These are phyloP conservation scores for Ametastegia equiseti DNA, from an alignment of 2,888 invertebrate genomes.

Conservation along the genomic window DNA sequence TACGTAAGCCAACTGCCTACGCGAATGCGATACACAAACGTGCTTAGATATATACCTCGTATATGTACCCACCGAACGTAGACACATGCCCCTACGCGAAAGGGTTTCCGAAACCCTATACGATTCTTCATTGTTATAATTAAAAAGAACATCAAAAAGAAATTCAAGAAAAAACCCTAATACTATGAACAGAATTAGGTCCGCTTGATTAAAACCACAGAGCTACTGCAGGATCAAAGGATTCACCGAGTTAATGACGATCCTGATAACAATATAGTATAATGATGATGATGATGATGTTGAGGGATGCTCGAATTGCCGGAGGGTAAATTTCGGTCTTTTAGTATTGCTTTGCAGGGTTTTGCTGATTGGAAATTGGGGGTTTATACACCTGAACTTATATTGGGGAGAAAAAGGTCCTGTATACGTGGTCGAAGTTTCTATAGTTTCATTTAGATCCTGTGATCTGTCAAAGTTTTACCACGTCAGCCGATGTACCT, in stretches of 20 bases:
- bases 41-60: background rate
- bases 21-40: background rate
- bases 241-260: background rate
- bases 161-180: background rate
- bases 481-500: background rate
- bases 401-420: background rate
- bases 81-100: background rate
- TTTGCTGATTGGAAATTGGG: background rate
- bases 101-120: background rate
- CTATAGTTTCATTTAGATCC: background rate
- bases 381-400: too few species aligned
- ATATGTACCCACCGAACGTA: too few species aligned
- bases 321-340: background rate
- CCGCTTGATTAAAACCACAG: slow-evolving; percentile 1
- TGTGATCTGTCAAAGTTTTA: background rate
- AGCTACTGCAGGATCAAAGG: slow-evolving; percentile 21
- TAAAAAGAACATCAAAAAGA: too few species aligned
- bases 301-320: background rate
- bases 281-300: background rate
- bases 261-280: background rate
- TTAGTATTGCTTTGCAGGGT: background rate
- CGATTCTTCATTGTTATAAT: background rate
- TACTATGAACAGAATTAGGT: background rate
- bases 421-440: background rate
- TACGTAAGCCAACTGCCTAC: background rate